Conservation (phyloP, 2,113 vertebrate species). For the Sturnira hondurensis region DNA sequence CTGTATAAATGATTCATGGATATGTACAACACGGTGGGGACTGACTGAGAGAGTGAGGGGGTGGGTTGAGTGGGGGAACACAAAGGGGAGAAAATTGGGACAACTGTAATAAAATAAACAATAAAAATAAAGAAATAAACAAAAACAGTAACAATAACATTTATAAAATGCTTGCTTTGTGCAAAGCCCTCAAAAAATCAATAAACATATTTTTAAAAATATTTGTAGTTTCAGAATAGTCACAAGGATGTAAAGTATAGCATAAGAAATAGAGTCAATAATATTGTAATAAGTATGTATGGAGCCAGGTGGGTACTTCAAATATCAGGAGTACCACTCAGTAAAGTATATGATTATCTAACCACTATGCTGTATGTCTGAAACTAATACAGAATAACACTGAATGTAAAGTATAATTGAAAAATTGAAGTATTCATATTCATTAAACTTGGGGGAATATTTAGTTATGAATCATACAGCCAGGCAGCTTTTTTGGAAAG, state of each 20-base stretch:
- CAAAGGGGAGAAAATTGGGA: too few species aligned
- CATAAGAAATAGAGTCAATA: background rate
- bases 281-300: background rate
- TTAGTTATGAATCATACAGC: background rate
- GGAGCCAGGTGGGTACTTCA: background rate
- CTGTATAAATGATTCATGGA: too few species aligned
- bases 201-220: too few species aligned
- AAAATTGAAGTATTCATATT: background rate
- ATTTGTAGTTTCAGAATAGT: background rate
- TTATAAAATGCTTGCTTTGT: too few species aligned
- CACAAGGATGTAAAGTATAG: background rate
- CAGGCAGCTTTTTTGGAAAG: background rate
- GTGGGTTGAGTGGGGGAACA: too few species aligned
- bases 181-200: too few species aligned
- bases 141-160: too few species aligned
- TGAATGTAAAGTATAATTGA: background rate
- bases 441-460: background rate
- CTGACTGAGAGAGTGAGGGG: too few species aligned
- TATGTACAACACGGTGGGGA: too few species aligned
- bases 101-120: too few species aligned
- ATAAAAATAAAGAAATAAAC: too few species aligned
- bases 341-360: background rate
- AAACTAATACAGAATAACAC: background rate
- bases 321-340: background rate
- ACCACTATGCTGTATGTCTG: background rate